phyloP scores from a whole-genome alignment of 92 coral and sea anemone species.

The Epizoanthus illoricatus region DNA sequence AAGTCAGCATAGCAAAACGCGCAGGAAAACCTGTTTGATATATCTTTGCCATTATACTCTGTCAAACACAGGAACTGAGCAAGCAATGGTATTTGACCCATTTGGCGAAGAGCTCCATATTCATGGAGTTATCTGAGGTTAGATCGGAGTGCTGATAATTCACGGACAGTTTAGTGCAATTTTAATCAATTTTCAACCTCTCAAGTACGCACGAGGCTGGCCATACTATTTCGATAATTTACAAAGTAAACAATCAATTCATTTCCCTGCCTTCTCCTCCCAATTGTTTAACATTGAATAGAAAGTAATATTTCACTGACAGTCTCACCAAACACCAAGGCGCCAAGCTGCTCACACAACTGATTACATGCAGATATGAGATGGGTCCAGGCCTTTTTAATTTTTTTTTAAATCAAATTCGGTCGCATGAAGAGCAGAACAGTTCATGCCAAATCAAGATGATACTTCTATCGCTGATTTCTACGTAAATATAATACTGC shows the following conservation, averaged over 20 bases:
- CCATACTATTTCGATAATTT: conserved; percentile 33
- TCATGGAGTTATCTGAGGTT: conserved; percentile 12
- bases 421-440: neutral
- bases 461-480: conserved; percentile 24
- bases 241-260: conserved; percentile 35
- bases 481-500: conserved; percentile 22
- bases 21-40: conserved; percentile 26
- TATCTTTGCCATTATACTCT: conserved; percentile 13
- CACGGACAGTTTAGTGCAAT: conserved; percentile 35
- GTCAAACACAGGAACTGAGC: conserved; percentile 41
- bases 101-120: conserved; percentile 26
- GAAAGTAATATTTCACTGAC: conserved; percentile 10
- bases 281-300: conserved; percentile 32
- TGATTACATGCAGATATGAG: conserved; percentile 8
- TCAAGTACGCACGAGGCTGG: conserved; percentile 25
- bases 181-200: conserved; percentile 29
- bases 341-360: conserved; percentile 21
- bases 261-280: conserved; percentile 38
- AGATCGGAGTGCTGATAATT: conserved; percentile 36
- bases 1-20: neutral
- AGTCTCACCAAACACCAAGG: conserved; percentile 31
- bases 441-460: conserved; percentile 8
- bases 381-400: neutral
- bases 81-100: conserved; percentile 29
- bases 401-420: neutral